Percentiles rank a stretch among this genome's conserved stretches.
phyloP scores from a whole-genome alignment of 1,140 invertebrate species.

The Mactra quadrangularis region DNA sequence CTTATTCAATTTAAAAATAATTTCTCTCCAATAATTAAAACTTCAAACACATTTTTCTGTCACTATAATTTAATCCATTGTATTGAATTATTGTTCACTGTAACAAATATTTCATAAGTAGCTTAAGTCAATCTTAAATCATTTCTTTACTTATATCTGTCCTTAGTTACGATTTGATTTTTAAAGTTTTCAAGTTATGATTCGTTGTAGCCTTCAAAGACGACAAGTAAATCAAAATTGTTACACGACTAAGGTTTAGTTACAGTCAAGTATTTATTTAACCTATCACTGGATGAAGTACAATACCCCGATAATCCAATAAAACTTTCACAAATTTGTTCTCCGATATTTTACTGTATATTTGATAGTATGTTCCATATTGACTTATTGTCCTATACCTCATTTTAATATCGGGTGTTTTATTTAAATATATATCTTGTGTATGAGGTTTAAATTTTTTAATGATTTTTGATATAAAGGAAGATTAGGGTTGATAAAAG shows the following conservation, averaged over 20 bases:
- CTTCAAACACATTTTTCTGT: too few species aligned
- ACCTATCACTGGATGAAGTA: neutral
- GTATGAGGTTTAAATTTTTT: neutral
- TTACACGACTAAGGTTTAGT: conserved; percentile 4
- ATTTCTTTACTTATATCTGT: too few species aligned
- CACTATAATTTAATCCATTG: too few species aligned
- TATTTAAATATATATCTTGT: neutral
- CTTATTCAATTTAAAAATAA: too few species aligned
- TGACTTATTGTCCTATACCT: neutral
- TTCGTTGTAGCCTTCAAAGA: too few species aligned
- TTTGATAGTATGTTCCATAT: neutral
- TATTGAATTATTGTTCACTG: too few species aligned
- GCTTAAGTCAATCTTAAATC: too few species aligned
- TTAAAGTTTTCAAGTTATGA: conserved; percentile 1
- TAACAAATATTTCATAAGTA: too few species aligned
- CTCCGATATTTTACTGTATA: neutral
- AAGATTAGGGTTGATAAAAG: conserved; percentile 1
- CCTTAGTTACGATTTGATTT: conserved; percentile 9
- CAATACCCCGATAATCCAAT: conserved; percentile 29
- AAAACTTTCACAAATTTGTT: conserved; percentile 49
- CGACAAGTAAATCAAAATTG: too few species aligned
- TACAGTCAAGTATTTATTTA: conserved; percentile 36
- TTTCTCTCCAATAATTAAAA: too few species aligned
- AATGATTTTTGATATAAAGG: conserved; percentile 47
- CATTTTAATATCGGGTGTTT: conserved; percentile 35